Percentiles rank a stretch among this genome's conserved stretches.
Evolutionary conservation across 2,888 invertebrate genomes (phyloP).

Genomic region (Terebella lapidaria): DNA sequence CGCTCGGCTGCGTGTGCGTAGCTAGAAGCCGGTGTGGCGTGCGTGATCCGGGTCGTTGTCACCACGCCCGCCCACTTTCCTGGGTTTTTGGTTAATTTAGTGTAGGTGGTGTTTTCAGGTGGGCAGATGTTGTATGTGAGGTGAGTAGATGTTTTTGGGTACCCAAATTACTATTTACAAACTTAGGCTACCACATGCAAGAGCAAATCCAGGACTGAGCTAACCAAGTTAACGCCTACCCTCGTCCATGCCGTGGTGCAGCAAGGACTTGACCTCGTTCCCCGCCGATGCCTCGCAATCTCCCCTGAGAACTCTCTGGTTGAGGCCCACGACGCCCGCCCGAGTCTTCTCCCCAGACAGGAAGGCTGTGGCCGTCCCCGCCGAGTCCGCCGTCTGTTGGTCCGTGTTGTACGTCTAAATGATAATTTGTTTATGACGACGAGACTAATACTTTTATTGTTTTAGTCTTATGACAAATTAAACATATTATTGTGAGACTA

Average conservation of each 20-base stretch:
- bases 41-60: slow-evolving; percentile 48
- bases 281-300: neutral
- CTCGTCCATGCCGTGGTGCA: neutral
- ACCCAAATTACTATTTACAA: neutral
- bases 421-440: no score
- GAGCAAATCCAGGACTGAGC: no score
- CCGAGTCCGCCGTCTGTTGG: slow-evolving; percentile 82
- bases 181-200: neutral
- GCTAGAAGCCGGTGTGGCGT: slow-evolving; percentile 47
- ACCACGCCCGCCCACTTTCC: slow-evolving; percentile 46
- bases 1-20: slow-evolving; percentile 43
- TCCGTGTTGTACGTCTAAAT: slow-evolving; percentile 78
- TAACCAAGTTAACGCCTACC: no score
- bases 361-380: slow-evolving; percentile 80
- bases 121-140: no score
- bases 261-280: neutral
- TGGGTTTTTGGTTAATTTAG: no score
- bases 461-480: no score
- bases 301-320: slow-evolving; percentile 63
- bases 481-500: no score
- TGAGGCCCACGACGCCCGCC: slow-evolving; percentile 72
- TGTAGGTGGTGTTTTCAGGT: no score
- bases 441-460: no score
- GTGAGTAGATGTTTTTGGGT: neutral
- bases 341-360: slow-evolving; percentile 80